A percentile compares a stretch with the other conserved stretches of the same genome.
phyloP scores from a whole-genome alignment of 2,797 vertebrate genomes.

The Eutrigla gurnardus region DNA sequence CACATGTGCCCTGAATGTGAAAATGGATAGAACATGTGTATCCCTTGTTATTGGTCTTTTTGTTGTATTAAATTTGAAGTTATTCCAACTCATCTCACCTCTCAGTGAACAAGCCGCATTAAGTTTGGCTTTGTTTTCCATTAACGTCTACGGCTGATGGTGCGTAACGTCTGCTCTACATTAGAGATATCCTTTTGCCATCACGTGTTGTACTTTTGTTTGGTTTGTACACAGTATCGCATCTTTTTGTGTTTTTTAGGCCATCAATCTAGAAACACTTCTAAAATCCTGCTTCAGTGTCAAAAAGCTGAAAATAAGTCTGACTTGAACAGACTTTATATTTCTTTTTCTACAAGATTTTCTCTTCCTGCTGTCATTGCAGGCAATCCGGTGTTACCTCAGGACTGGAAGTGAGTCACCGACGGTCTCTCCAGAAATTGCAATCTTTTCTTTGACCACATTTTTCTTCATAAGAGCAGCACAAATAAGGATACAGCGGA shows the following conservation, averaged over 20 bases:
- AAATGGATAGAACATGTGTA: background rate
- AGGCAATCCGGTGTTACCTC: conserved; percentile 23
- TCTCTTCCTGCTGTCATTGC: background rate
- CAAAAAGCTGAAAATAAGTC: conserved; percentile 22
- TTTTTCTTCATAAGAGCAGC: conserved; percentile 68
- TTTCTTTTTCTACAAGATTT: conserved; percentile 21
- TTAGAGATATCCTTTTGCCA: background rate
- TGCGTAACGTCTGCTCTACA: background rate
- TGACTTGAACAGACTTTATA: background rate
- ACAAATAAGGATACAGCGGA: conserved; percentile 76
- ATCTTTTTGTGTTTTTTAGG: conserved; percentile 14
- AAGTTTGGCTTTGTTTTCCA: conserved; percentile 13
- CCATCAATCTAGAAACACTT: conserved; percentile 1
- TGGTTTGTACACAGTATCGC: background rate
- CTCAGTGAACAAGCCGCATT: background rate
- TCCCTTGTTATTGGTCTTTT: background rate
- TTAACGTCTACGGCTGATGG: background rate
- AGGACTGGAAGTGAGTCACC: conserved; percentile 51
- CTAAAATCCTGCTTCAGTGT: conserved; percentile 7
- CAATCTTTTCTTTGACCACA: conserved; percentile 58
- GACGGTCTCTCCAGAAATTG: conserved; percentile 53
- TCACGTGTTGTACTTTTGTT: background rate
- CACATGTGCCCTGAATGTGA: background rate
- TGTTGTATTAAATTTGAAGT: background rate
- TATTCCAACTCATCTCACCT: background rate